These are phyloP conservation scores for Emydura subglobosa DNA, from an alignment of 2,113 vertebrate genomes.

Conservation along the genomic window DNA sequence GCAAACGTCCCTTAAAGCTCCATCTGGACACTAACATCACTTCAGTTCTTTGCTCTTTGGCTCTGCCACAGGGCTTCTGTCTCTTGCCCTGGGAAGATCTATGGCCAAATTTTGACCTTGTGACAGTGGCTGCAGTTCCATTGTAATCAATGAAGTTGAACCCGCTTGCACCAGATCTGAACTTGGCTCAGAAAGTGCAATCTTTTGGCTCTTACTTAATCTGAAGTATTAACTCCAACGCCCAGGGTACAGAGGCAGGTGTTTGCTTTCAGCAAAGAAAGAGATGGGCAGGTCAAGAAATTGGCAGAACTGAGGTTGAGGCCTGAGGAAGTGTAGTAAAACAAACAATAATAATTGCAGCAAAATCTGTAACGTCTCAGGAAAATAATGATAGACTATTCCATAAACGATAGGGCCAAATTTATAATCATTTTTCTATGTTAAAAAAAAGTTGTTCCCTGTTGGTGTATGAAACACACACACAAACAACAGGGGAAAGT, in stretches of 20 bases:
- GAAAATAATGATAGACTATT: not conserved
- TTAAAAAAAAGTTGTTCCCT: not conserved
- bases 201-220: not conserved
- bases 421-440: not conserved
- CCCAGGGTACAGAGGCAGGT: rapidly evolving
- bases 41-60: not conserved
- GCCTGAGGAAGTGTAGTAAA: constrained; percentile 17
- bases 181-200: not conserved
- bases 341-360: not conserved
- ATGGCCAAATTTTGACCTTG: not conserved
- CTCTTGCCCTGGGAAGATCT: not conserved
- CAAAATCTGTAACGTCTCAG: not conserved
- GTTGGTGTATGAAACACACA: rapidly evolving
- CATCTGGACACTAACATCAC: not conserved
- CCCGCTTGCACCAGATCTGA: too few species aligned
- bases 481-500: rapidly evolving
- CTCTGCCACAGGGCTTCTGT: not conserved
- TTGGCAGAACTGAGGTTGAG: not conserved
- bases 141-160: too few species aligned
- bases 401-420: not conserved
- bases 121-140: not conserved
- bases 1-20: not conserved
- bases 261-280: not conserved
- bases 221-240: not conserved
- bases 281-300: not conserved